Evolutionary conservation across 2,113 vertebrate genomes (phyloP).

Genomic region (Cisticola juncidis): DNA sequence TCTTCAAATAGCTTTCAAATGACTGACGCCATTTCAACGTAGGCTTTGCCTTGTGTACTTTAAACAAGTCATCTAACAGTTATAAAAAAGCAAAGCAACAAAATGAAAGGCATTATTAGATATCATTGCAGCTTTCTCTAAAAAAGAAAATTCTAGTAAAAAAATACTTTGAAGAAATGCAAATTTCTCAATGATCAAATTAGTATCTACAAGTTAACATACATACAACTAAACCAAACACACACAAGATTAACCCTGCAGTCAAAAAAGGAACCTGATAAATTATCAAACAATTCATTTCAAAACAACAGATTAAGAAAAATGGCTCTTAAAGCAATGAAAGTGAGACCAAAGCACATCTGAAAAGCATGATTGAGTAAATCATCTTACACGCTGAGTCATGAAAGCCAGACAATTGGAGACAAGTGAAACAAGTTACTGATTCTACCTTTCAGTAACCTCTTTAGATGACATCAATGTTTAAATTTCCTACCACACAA

Average conservation of each 20-base stretch:
- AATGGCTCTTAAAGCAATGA: background rate
- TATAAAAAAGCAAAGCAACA: background rate
- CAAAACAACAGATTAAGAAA: background rate
- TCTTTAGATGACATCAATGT: background rate
- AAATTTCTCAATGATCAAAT: background rate
- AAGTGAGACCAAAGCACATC: background rate
- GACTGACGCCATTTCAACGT: conserved; percentile 95
- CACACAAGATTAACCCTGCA: background rate
- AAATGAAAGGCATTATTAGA: background rate
- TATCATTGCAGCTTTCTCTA: background rate
- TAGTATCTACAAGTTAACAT: background rate
- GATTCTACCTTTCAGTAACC: background rate
- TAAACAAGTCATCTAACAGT: conserved; percentile 91
- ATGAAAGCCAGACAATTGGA: background rate
- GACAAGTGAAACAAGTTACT: background rate
- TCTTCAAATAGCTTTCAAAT: conserved; percentile 97
- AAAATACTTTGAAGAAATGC: background rate
- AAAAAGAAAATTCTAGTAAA: background rate
- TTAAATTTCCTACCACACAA: background rate
- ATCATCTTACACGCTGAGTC: background rate
- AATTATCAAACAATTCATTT: background rate
- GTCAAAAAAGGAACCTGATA: background rate
- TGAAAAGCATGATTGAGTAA: background rate
- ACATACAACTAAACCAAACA: background rate
- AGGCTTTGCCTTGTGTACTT: conserved; percentile 97